phyloP scores from a whole-genome alignment of 2,113 vertebrate species.

The Noturus placidus region DNA sequence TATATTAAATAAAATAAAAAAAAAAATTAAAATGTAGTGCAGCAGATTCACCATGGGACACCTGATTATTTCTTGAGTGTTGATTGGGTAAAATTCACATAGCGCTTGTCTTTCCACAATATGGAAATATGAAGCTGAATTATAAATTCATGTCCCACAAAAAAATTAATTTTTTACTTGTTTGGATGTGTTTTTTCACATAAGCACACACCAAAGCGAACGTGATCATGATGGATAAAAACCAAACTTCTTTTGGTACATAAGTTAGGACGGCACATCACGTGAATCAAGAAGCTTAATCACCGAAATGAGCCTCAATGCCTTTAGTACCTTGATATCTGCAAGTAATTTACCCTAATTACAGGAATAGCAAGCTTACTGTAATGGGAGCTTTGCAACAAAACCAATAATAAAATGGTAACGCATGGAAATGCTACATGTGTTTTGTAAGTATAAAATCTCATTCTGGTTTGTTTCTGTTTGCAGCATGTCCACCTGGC shows the following conservation, averaged over 20 bases:
- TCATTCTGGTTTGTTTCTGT: not conserved
- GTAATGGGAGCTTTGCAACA: no score
- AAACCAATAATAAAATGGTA: no score
- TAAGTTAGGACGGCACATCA: not conserved
- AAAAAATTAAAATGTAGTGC: not conserved
- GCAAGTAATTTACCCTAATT: not conserved
- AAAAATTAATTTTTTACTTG: no score
- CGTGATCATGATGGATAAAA: not conserved
- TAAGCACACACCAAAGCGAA: no score
- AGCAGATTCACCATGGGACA: no score
- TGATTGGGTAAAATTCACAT: not conserved
- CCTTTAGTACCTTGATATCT: not conserved
- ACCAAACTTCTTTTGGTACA: not conserved
- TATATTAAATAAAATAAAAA: no score
- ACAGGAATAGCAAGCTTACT: no score
- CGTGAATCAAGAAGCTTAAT: not conserved
- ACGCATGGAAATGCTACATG: no score
- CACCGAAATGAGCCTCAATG: not conserved
- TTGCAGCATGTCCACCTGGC: conserved; percentile 83
- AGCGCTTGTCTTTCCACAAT: no score
- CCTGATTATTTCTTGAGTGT: not conserved
- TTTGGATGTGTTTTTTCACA: no score
- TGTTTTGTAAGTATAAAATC: not conserved
- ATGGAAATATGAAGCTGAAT: not conserved
- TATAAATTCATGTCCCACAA: no score